These are phyloP conservation scores for Lasiommata megera DNA, from an alignment of 2,888 invertebrate genomes.

Conservation along the genomic window DNA sequence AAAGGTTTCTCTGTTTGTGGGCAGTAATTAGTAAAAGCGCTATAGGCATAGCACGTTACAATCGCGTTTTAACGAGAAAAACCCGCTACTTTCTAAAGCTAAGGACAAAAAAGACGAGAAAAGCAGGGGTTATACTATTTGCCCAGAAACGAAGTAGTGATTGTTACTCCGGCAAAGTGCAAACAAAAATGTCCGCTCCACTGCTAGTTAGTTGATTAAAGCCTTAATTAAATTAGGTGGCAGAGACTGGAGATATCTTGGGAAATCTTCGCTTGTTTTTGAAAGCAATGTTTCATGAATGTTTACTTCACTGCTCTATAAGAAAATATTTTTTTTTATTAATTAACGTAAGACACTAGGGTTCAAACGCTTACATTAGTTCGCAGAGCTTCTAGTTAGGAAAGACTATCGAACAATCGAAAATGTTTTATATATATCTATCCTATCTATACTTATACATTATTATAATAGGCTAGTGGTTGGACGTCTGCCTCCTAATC, in stretches of 20 bases:
- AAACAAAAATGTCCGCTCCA: slow-evolving; percentile 21
- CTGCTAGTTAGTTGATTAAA: slow-evolving; percentile 65
- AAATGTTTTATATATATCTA: too few relatives aligned
- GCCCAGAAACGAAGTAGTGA: not conserved
- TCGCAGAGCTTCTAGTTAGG: too few relatives aligned
- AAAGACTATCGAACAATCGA: too few relatives aligned
- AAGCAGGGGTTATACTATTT: not conserved
- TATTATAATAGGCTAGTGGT: too few relatives aligned
- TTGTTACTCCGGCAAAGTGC: not conserved
- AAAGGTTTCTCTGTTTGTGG: too few relatives aligned
- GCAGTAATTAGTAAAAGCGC: too few relatives aligned
- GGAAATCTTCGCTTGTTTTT: slow-evolving; percentile 52
- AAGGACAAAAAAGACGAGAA: not conserved
- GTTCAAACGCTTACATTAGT: too few relatives aligned
- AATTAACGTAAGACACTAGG: not conserved
- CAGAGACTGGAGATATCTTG: slow-evolving; percentile 56
- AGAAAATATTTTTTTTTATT: not conserved
- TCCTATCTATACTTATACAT: too few relatives aligned
- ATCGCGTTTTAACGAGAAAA: too few relatives aligned
- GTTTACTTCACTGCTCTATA: not conserved
- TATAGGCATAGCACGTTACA: too few relatives aligned
- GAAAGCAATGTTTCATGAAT: slow-evolving; percentile 7
- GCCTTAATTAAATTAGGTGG: slow-evolving; percentile 68
- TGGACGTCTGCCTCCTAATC: too few relatives aligned
- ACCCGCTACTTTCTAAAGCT: too few relatives aligned